A percentile compares a stretch with the other conserved stretches of the same genome.
phyloP scores from a whole-genome alignment of 2,888 invertebrate species.

The Fabriciana adippe region DNA sequence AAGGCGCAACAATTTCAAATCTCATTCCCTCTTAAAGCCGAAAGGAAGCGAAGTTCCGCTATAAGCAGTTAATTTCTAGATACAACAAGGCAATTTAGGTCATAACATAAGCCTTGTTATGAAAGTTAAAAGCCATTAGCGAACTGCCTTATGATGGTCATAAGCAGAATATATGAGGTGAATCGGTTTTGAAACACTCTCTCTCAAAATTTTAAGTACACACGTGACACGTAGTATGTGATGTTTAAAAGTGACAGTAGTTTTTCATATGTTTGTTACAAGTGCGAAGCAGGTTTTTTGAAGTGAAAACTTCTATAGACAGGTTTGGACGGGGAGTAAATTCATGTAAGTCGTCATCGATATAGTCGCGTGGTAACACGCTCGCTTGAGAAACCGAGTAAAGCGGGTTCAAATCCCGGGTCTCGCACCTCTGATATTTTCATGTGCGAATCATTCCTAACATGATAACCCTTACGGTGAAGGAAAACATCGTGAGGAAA shows the following conservation, averaged over 20 bases:
- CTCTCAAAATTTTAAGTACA: slow-evolving; percentile 6
- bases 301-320: no score
- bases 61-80: slow-evolving; percentile 25
- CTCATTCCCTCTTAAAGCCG: slow-evolving; percentile 6
- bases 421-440: no score
- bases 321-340: no score
- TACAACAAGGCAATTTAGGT: slow-evolving; percentile 27
- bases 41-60: slow-evolving; percentile 27
- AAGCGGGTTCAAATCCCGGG: no score
- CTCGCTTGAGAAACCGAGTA: no score
- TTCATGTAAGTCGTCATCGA: no score
- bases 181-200: slow-evolving; percentile 13
- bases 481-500: no score
- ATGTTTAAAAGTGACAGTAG: neutral
- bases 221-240: neutral
- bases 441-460: no score
- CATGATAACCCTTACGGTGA: no score
- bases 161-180: slow-evolving; percentile 18
- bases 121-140: slow-evolving; percentile 31
- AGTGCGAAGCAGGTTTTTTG: no score
- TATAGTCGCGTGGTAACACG: no score
- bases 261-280: no score
- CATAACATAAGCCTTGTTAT: slow-evolving; percentile 28
- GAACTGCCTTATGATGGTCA: slow-evolving; percentile 24
- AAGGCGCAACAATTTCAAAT: slow-evolving; percentile 20